A percentile compares a stretch with the other conserved stretches of the same genome.
Evolutionary conservation across 1,140 invertebrate genomes (phyloP).

Genomic region (Neomicropteryx cornuta): DNA sequence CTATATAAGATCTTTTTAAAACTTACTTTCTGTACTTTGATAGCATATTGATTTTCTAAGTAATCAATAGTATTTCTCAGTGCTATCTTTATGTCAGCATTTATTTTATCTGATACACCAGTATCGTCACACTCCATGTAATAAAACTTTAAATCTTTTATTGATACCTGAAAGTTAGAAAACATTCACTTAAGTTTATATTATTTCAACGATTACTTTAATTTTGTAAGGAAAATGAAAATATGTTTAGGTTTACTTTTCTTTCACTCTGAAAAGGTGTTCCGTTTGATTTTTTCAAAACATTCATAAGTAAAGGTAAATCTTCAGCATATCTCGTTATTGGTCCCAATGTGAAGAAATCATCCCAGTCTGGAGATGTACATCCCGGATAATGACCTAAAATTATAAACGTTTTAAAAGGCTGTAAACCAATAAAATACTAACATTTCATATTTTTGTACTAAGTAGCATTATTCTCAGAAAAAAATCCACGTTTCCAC

Average conservation of each 20-base stretch:
- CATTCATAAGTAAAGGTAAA: constrained; percentile 57
- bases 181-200: no score
- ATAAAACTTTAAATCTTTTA: constrained; percentile 61
- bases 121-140: constrained; percentile 67
- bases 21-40: constrained; percentile 44
- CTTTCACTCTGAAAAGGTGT: constrained; percentile 51
- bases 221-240: constrained; percentile 3
- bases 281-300: constrained; percentile 45
- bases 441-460: no score
- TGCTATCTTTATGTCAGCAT: constrained; percentile 53
- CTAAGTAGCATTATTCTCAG: no score
- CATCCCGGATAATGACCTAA: constrained; percentile 42
- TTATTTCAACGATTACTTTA: constrained; percentile 1
- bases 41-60: constrained; percentile 42
- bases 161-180: constrained; percentile 47
- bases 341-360: constrained; percentile 61
- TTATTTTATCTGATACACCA: constrained; percentile 47
- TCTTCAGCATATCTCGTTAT: constrained; percentile 78
- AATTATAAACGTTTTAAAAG: constrained; percentile 14
- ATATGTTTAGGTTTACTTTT: constrained; percentile 10
- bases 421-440: no score
- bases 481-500: no score
- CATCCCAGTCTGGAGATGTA: constrained; percentile 41
- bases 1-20: constrained; percentile 4
- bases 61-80: constrained; percentile 51